Conservation (phyloP, 2,888 invertebrate genomes). For the Cheilosia variabilis region DNA sequence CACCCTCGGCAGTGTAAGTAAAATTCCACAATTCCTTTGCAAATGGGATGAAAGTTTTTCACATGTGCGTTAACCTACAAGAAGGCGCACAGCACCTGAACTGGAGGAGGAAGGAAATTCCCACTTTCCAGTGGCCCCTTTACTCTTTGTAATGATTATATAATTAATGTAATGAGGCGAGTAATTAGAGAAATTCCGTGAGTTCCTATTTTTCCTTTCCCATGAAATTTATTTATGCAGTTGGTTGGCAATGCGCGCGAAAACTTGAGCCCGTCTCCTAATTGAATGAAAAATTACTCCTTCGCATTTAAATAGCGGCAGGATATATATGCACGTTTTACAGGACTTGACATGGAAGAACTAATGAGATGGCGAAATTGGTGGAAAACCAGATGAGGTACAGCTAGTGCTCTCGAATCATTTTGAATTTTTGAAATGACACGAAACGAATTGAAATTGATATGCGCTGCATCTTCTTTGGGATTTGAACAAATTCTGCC, state of each 20-base stretch:
- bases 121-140: background rate
- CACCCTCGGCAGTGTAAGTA: too few relatives aligned
- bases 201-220: constrained; percentile 11
- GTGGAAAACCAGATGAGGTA: too few relatives aligned
- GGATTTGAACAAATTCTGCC: too few relatives aligned
- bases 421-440: too few relatives aligned
- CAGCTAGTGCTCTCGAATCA: too few relatives aligned
- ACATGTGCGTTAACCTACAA: too few relatives aligned
- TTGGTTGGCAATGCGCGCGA: background rate
- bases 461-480: too few relatives aligned
- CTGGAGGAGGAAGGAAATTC: background rate
- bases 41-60: too few relatives aligned
- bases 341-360: background rate
- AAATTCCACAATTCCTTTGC: too few relatives aligned
- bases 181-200: constrained; percentile 61
- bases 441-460: too few relatives aligned
- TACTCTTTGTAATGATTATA: constrained; percentile 28
- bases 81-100: too few relatives aligned
- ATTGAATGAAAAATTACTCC: constrained; percentile 46
- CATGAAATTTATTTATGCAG: background rate
- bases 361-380: background rate
- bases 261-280: constrained; percentile 20
- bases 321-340: background rate
- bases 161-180: constrained; percentile 69
- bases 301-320: background rate